Base-by-base conservation (phyloP, 2,113 vertebrate species). In the Delphinapterus leucas region DNA sequence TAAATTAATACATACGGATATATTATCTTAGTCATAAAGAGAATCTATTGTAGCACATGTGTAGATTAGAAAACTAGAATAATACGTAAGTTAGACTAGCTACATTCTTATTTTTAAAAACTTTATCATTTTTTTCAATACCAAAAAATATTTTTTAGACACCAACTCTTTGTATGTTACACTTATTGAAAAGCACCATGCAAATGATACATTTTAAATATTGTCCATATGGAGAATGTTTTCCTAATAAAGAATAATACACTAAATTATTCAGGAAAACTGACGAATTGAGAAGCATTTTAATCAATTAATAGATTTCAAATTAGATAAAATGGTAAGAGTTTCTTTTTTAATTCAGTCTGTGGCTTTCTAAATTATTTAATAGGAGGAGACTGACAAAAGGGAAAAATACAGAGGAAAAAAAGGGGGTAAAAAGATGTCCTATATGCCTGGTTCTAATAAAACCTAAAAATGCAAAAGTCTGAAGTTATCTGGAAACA, bases 401-500 rank as follows among this genome's bases (percentile, higher is more conserved):
- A 21, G 10, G 28, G 4, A 5, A 65, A 68, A 58, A 41, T 41
- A 76, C 41, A 92, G 70, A 79, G 63, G 36, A 83, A 44, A 23
- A 89, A 65, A 20, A n/a, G 38, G 55, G 33, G 49, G 14, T 2
- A 4, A 31, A 41, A 76, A 53, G 5, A 18, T 47, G 6, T 86
- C 36, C 33, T 86, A n/a, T 49, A 26, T 61, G 70, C 71, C 49
- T 81, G 5, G 15, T 92, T 90, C 58, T 44, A 84, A 81, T 65
- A 95, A 93, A 90, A 36, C 31, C 23, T 53, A 70, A 89, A 98
- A 92, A 94, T 53, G 10, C 8, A 44, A 65, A 95, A 95, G 14
- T 73, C 15, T 93, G 73, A 95, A 97, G 49, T 60, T 97, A 95
- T 41, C 74, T 67, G 88, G 73, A 88, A 98, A 79, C 73, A 96